Evolutionary conservation across 2,113 vertebrate species (phyloP), one percentile per base, ranked within the genome.

Genomic region (Otus sunia): DNA sequence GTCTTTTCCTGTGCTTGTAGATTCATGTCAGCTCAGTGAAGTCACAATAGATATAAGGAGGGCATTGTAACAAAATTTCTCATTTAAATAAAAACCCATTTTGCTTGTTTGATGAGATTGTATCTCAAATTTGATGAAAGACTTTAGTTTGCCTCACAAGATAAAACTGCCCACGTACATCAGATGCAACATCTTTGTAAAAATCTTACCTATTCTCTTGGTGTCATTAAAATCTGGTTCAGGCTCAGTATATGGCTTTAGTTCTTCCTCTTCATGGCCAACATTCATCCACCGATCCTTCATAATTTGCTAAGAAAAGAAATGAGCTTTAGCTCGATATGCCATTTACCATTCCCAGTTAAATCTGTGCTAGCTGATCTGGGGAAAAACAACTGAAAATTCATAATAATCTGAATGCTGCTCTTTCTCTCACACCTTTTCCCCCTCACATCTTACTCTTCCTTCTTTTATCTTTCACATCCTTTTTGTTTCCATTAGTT

Each of bases 251-350:
- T 99, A 99, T 43, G 99, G 99, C 96, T 99, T 99, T 62, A 99
- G 98, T 93, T 99, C 99, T 98, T 99, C 99, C 72, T 99, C 99
- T 81, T 99, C 99, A 2, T 99, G 99, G 96, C 99, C 99, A 92
- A 99, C 99, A 90, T 99, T 99, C 99, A 99, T 99, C 99, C 99
- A 99, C 59, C 99, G 98, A 98, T 99, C 99, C 98, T 99, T 99
- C 99, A 99, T 99, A 93, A 99, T 99, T 99, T 99, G 99, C 99
- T 99, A 94, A 80, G 62, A 87, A 95, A 97, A 63, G 64, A 81
- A 95, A 43, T 34, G 11, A 67, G 39, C 34, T 81, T 73, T 83
- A 88, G 73, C 72, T 62, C 76, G 92, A 81, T 60, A 20, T 63
- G 41, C 58, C 25, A 27, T 73, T 32, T 62, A 69, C 30, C 78